phyloP scores from a whole-genome alignment of 2,113 vertebrate species.

The Trichomycterus rosablanca region DNA sequence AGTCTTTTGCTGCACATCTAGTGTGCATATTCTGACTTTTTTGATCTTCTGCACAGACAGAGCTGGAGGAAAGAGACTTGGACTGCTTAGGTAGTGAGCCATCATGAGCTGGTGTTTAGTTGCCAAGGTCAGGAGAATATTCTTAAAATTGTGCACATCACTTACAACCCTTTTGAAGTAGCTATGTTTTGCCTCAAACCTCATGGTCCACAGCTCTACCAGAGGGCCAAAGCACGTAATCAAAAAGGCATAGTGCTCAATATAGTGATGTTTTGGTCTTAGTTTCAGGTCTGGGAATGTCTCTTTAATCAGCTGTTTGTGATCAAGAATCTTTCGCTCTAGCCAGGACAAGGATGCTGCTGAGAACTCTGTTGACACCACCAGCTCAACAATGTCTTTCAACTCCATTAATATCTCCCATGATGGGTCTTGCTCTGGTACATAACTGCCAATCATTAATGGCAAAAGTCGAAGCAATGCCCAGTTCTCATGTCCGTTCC shows the following conservation, averaged over 20 bases:
- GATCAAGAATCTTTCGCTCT: background rate
- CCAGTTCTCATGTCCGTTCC: too few relatives aligned
- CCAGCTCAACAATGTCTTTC: too few relatives aligned
- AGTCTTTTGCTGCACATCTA: too few relatives aligned
- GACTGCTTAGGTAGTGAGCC: background rate
- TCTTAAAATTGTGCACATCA: background rate
- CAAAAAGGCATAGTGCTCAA: too few relatives aligned
- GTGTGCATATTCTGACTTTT: too few relatives aligned
- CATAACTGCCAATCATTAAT: background rate
- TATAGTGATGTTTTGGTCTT: background rate
- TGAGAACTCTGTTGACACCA: background rate
- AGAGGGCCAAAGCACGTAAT: too few relatives aligned
- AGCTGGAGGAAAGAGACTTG: background rate
- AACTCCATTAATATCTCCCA: too few relatives aligned
- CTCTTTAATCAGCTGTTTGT: background rate
- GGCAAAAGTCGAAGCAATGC: background rate
- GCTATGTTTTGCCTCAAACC: too few relatives aligned
- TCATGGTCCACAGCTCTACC: too few relatives aligned
- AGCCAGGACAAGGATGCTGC: background rate
- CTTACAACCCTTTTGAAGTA: background rate
- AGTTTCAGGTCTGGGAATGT: background rate
- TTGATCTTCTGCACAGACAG: constrained; percentile 15
- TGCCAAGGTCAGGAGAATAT: background rate
- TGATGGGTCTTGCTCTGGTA: too few relatives aligned
- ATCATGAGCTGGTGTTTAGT: too few relatives aligned